phyloP scores from a whole-genome alignment of 2,113 vertebrate species.

The Athene cunicularia region DNA sequence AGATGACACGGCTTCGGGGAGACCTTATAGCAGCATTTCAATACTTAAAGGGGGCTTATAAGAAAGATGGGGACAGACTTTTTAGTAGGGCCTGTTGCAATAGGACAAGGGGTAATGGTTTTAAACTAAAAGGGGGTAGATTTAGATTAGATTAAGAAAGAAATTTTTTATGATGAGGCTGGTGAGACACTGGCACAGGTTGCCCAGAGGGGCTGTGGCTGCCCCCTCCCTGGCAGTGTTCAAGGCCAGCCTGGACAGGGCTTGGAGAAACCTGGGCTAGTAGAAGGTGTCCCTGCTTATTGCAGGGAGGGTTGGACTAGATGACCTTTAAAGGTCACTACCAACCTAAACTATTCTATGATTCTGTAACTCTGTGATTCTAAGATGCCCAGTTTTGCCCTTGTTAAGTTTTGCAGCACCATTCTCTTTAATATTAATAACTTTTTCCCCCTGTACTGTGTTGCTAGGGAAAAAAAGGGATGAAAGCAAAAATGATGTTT shows the following conservation, averaged over 20 bases:
- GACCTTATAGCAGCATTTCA: no score
- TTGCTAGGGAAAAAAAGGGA: neutral
- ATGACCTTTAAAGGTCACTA: neutral
- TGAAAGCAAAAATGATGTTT: neutral
- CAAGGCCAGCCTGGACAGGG: neutral
- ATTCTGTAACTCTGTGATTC: neutral
- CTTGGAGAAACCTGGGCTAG: neutral
- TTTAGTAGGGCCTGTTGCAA: neutral
- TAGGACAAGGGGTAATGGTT: neutral
- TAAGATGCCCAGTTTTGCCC: neutral
- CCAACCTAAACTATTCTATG: neutral
- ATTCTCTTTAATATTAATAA: neutral
- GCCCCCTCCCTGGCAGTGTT: neutral
- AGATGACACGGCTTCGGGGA: no score
- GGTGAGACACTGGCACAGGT: neutral
- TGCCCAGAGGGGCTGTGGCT: neutral
- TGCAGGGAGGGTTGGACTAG: neutral
- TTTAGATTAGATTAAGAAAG: neutral
- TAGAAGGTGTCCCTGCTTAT: neutral
- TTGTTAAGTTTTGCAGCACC: neutral
- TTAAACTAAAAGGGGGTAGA: neutral
- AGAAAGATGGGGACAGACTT: neutral
- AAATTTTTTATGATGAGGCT: neutral
- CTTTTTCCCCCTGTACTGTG: neutral
- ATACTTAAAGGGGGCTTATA: no score